Percentiles rank a stretch among this genome's conserved stretches.
Conservation (phyloP, 2,888 invertebrate species). For the Entomobrya proxima region DNA sequence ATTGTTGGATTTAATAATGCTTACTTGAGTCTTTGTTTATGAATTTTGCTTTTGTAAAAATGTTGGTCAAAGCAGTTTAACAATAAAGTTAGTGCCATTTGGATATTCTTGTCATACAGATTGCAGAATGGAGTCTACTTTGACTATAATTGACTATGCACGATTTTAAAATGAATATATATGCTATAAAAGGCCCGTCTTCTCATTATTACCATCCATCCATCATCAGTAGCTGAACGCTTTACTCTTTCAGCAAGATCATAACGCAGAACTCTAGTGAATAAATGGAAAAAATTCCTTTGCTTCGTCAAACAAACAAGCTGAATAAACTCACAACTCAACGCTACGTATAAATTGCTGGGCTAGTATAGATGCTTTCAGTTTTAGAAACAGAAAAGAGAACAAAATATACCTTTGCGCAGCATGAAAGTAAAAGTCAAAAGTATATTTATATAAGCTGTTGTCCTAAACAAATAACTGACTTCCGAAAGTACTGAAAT, state of each 20-base stretch:
- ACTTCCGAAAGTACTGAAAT: slow-evolving; percentile 37
- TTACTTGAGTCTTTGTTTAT: too few relatives aligned
- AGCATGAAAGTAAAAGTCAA: neutral
- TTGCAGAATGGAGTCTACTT: too few relatives aligned
- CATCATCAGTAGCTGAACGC: slow-evolving; percentile 27
- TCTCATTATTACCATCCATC: slow-evolving; percentile 29
- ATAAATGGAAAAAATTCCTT: neutral
- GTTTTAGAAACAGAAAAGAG: neutral
- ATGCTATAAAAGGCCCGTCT: too few relatives aligned
- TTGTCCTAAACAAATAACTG: slow-evolving; percentile 58
- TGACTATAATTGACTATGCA: too few relatives aligned
- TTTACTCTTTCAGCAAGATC: slow-evolving; percentile 21
- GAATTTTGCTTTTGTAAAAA: too few relatives aligned
- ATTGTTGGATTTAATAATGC: too few relatives aligned
- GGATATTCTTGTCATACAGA: too few relatives aligned
- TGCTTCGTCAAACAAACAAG: slow-evolving; percentile 37
- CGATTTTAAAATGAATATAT: too few relatives aligned
- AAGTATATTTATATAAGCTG: slow-evolving; percentile 8
- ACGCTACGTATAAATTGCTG: too few relatives aligned
- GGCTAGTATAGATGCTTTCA: too few relatives aligned
- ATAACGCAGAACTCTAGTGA: neutral
- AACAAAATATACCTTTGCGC: neutral
- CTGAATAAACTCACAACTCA: neutral
- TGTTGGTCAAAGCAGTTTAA: too few relatives aligned
- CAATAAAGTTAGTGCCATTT: too few relatives aligned